A percentile compares a stretch with the other conserved stretches of the same genome.
These are phyloP conservation scores for Mustela lutreola DNA, from an alignment of 2,113 vertebrate species.

Conservation along the genomic window DNA sequence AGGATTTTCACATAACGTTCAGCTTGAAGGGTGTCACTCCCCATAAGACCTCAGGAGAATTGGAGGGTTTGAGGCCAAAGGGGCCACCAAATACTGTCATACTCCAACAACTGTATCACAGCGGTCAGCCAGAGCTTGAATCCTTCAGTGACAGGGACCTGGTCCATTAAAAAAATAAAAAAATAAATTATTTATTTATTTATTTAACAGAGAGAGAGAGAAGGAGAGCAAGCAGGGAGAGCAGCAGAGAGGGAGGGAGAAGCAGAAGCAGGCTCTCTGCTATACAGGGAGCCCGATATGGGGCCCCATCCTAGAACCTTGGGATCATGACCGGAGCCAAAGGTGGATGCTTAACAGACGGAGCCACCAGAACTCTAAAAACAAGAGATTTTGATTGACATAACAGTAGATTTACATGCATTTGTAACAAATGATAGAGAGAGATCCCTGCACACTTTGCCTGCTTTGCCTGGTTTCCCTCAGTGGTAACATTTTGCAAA, in stretches of 20 bases:
- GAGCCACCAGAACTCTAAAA: not conserved
- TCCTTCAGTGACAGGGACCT: not conserved
- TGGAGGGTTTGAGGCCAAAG: not conserved
- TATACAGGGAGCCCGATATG: too few relatives aligned
- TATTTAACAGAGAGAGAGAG: too few relatives aligned
- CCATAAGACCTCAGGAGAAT: not conserved
- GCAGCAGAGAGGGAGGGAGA: too few relatives aligned
- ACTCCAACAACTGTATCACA: fast-evolving
- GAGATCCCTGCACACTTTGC: not conserved
- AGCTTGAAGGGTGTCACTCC: not conserved
- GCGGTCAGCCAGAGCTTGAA: not conserved
- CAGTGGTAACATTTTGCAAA: not conserved
- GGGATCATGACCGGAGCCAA: too few relatives aligned
- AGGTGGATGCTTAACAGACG: too few relatives aligned
- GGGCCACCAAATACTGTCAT: not conserved
- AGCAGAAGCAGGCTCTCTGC: too few relatives aligned
- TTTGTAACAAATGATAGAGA: not conserved
- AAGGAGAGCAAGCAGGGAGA: too few relatives aligned
- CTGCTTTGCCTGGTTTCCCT: not conserved
- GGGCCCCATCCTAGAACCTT: too few relatives aligned
- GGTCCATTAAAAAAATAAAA: not conserved
- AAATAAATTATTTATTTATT: not conserved
- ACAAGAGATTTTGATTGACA: not conserved
- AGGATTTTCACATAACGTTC: not conserved
- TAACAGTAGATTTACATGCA: not conserved